phyloP scores from a whole-genome alignment of 1,140 invertebrate species.

The Bombus waltoni region DNA sequence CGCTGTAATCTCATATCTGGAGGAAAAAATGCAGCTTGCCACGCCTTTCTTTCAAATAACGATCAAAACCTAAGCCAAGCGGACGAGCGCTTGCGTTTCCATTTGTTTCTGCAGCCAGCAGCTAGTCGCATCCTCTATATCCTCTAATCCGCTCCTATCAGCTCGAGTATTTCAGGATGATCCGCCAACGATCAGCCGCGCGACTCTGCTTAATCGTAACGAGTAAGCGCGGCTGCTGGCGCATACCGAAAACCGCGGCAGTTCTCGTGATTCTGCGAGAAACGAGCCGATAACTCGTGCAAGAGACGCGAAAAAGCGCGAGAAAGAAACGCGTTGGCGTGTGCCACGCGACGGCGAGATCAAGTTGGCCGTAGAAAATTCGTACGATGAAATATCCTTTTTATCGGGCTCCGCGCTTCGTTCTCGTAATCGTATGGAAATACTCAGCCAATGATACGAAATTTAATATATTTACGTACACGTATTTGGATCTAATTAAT shows the following conservation, averaged over 20 bases:
- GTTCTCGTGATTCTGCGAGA: background rate
- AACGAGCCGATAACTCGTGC: background rate
- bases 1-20: background rate
- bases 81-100: background rate
- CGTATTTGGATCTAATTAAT: no score
- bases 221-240: background rate
- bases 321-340: no score
- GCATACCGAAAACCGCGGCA: background rate
- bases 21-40: background rate
- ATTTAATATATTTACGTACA: no score
- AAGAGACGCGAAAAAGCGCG: background rate
- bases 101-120: background rate
- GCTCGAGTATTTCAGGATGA: constrained; percentile 26
- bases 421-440: no score
- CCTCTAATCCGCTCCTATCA: background rate
- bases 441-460: no score
- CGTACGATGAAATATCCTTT: no score
- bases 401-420: no score
- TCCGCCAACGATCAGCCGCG: constrained; percentile 6
- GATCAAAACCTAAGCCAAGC: background rate
- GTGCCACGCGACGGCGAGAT: no score
- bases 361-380: no score
- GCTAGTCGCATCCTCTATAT: background rate
- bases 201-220: constrained; percentile 46
- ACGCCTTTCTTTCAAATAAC: background rate